Evolutionary conservation across 1,140 invertebrate species (phyloP).

Genomic region (Physella acuta): DNA sequence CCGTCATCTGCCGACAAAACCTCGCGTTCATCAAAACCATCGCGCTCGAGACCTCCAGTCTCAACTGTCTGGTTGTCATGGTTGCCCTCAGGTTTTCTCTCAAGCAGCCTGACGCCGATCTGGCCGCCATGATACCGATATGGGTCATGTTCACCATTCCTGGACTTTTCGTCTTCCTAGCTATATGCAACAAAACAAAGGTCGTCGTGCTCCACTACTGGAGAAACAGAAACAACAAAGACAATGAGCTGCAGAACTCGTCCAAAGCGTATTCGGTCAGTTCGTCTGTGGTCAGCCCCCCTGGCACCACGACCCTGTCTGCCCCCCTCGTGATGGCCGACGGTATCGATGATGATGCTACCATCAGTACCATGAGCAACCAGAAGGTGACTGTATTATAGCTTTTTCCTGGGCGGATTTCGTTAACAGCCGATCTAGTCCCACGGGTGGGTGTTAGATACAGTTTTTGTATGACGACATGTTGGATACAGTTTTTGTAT

Average conservation of each 20-base stretch:
- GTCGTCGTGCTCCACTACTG: conserved; percentile 35
- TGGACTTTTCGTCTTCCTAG: conserved; percentile 47
- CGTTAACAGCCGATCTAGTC: too few relatives aligned
- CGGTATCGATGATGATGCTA: conserved; percentile 41
- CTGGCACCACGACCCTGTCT: conserved; percentile 52
- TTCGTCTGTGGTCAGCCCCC: conserved; percentile 50
- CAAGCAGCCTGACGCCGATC: conserved; percentile 45
- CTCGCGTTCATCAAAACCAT: conserved; percentile 45
- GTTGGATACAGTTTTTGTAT: too few relatives aligned
- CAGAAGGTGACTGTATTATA: conserved; percentile 54
- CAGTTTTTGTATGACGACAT: too few relatives aligned
- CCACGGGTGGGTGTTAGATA: too few relatives aligned
- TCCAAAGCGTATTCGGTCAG: conserved; percentile 48
- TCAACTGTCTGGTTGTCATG: conserved; percentile 51
- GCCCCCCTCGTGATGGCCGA: conserved; percentile 53
- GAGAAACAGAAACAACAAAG: conserved; percentile 39
- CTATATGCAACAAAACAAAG: conserved; percentile 41
- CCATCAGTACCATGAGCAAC: conserved; percentile 34
- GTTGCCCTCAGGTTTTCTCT: conserved; percentile 51
- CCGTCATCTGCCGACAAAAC: conserved; percentile 46
- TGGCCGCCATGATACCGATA: conserved; percentile 50
- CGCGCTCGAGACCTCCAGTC: conserved; percentile 50
- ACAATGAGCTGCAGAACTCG: conserved; percentile 36
- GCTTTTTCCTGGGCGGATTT: too few relatives aligned
- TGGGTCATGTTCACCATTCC: conserved; percentile 55